Conservation (phyloP, 2,113 vertebrate species). For the Pomatorhinus ruficollis region DNA sequence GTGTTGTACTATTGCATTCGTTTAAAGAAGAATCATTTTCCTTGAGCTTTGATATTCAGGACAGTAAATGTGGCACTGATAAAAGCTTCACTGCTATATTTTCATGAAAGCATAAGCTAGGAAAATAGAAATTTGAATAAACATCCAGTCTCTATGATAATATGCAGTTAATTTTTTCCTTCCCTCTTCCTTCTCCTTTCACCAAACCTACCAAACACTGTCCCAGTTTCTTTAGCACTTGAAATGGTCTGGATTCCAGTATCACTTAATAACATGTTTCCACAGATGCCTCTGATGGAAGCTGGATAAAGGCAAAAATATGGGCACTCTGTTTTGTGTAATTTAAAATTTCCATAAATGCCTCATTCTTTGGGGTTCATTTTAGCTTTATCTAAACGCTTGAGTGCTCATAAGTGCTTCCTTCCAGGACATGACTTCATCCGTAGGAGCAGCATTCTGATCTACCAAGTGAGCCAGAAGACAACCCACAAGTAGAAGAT, state of each 20-base stretch:
- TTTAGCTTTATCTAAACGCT: neutral
- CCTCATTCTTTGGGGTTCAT: neutral
- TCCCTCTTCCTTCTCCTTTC: neutral
- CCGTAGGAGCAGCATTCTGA: neutral
- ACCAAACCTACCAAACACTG: neutral
- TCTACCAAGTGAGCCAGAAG: neutral
- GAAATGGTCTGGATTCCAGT: neutral
- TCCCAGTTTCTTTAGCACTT: neutral
- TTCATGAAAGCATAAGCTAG: neutral
- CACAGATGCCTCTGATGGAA: neutral
- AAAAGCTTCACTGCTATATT: neutral
- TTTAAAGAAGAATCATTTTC: neutral
- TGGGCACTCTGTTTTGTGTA: neutral
- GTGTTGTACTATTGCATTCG: neutral
- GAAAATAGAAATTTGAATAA: neutral
- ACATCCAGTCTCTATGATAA: neutral
- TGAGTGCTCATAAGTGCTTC: neutral
- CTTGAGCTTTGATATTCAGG: neutral
- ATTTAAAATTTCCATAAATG: neutral
- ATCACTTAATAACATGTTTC: rapidly evolving
- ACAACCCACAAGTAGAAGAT: neutral
- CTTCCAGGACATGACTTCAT: neutral
- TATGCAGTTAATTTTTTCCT: neutral
- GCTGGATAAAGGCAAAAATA: neutral
- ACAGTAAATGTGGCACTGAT: neutral